Percentiles rank a stretch among this genome's conserved stretches.
These are phyloP conservation scores for Gerris lacustris DNA, from an alignment of 2,888 invertebrate genomes.

Conservation along the genomic window DNA sequence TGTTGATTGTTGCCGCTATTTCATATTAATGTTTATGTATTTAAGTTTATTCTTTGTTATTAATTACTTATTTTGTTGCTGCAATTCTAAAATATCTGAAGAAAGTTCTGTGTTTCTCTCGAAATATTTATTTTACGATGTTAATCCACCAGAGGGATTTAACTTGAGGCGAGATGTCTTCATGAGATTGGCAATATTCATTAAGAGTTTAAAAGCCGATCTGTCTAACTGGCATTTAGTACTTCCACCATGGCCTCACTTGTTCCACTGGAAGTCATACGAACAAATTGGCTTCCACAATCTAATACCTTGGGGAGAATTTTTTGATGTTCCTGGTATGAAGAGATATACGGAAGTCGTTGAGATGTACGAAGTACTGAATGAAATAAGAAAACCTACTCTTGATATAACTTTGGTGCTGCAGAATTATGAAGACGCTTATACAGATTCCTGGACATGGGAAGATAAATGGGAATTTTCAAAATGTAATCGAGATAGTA, in stretches of 20 bases:
- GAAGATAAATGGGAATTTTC: conserved; percentile 63
- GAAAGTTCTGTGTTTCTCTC: background rate
- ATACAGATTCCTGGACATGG: conserved; percentile 48
- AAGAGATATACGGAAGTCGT: conserved; percentile 68
- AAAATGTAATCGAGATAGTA: conserved; percentile 37
- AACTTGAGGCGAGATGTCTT: conserved; percentile 93
- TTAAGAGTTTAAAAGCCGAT: conserved; percentile 36
- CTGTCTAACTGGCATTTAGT: conserved; percentile 40
- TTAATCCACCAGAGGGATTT: conserved; percentile 92
- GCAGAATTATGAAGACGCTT: conserved; percentile 75
- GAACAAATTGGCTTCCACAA: conserved; percentile 42
- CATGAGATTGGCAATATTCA: conserved; percentile 76
- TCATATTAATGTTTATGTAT: too few species aligned
- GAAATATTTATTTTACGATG: conserved; percentile 72
- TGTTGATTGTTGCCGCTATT: too few species aligned
- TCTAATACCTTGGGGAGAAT: conserved; percentile 63
- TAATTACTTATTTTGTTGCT: too few species aligned
- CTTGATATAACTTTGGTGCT: conserved; percentile 36
- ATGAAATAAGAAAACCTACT: conserved; percentile 33
- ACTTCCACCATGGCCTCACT: conserved; percentile 80
- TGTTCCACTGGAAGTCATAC: conserved; percentile 77
- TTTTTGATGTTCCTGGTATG: conserved; percentile 74
- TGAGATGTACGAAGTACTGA: conserved; percentile 70
- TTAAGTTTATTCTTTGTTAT: too few species aligned
- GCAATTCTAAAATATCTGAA: background rate